Conservation (phyloP, 1,140 invertebrate species). For the Drosophila simulans region DNA sequence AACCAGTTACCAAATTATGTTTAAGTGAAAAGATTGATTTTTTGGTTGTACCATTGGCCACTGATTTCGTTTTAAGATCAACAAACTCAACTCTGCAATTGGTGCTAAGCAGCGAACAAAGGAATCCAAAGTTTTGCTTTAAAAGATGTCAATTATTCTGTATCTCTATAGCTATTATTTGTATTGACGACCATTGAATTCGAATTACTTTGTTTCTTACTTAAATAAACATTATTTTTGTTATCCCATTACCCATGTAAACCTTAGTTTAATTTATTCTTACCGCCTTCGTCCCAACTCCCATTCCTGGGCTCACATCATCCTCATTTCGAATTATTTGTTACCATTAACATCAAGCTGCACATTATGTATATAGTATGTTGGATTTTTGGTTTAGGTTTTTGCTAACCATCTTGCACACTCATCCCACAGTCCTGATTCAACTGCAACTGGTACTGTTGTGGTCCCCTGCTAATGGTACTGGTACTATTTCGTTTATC, state of each 20-base stretch:
- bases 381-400: neutral
- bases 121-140: conserved; percentile 23
- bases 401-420: conserved; percentile 8
- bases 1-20: conserved; percentile 32
- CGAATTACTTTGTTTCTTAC: conserved; percentile 21
- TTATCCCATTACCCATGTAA: conserved; percentile 52
- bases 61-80: conserved; percentile 41
- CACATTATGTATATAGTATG: conserved; percentile 8
- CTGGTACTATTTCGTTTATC: conserved; percentile 5
- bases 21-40: conserved; percentile 42
- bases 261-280: conserved; percentile 58
- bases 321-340: neutral
- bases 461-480: neutral
- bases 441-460: conserved; percentile 13
- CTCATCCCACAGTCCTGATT: conserved; percentile 6
- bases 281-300: conserved; percentile 11
- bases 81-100: conserved; percentile 36
- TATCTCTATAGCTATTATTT: conserved; percentile 16
- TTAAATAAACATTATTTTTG: conserved; percentile 47
- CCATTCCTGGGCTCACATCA: neutral
- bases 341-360: conserved; percentile 3
- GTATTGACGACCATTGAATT: conserved; percentile 17
- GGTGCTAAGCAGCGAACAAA: conserved; percentile 17
- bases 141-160: conserved; percentile 19
- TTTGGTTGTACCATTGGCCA: conserved; percentile 59